Evolutionary conservation across 2,797 vertebrate species (phyloP).

Genomic region (Arrhamphus sclerolepis): DNA sequence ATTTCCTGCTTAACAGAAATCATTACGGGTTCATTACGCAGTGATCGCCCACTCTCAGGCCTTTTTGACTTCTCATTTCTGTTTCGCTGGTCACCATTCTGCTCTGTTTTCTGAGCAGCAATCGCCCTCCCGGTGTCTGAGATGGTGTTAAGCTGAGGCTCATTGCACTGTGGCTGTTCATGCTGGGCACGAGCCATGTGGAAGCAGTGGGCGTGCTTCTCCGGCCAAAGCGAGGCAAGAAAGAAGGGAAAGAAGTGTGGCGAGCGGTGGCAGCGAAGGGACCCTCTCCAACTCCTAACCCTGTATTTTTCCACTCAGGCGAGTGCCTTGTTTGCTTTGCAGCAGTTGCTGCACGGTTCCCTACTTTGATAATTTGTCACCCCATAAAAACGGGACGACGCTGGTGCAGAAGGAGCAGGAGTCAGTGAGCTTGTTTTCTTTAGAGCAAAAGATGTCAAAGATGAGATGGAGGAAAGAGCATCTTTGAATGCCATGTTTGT

Average conservation of each 20-base stretch:
- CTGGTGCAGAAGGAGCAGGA: conserved; percentile 46
- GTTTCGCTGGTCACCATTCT: conserved; percentile 66
- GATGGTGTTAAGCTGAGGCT: conserved; percentile 73
- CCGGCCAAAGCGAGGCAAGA: conserved; percentile 42
- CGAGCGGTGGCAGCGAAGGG: conserved; percentile 33
- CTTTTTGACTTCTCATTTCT: conserved; percentile 72
- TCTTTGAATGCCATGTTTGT: conserved; percentile 30
- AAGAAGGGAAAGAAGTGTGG: conserved; percentile 13
- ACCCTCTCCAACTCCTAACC: conserved; percentile 44
- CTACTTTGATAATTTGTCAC: conserved; percentile 68
- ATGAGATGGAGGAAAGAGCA: conserved; percentile 34
- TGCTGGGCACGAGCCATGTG: conserved; percentile 68
- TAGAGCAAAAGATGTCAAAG: conserved; percentile 38
- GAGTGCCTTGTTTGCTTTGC: conserved; percentile 65
- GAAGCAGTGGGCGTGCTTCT: conserved; percentile 60
- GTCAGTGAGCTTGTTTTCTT: conserved; percentile 65
- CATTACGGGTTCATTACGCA: conserved; percentile 54
- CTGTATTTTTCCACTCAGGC: conserved; percentile 64
- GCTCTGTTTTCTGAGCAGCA: conserved; percentile 68
- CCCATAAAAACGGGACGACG: conserved; percentile 62
- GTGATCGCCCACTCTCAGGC: conserved; percentile 60
- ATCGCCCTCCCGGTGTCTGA: conserved; percentile 71
- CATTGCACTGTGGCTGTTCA: conserved; percentile 68
- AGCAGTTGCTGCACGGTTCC: conserved; percentile 51
- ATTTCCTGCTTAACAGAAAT: conserved; percentile 43